phyloP scores from a whole-genome alignment of 35 echinoderm and acorn worm species.

The Apostichopus japonicus region DNA sequence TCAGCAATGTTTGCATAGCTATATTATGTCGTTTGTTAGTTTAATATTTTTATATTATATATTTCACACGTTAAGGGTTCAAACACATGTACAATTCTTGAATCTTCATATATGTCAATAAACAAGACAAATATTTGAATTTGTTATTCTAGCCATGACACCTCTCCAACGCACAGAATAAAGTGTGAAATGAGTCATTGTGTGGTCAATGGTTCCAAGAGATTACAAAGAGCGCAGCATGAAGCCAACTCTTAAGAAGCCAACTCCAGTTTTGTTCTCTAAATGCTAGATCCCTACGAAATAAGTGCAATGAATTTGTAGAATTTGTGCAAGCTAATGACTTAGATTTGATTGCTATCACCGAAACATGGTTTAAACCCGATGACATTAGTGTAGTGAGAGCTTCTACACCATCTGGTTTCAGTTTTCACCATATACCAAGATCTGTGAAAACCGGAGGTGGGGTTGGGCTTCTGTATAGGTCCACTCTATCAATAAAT shows the following conservation, averaged over 20 bases:
- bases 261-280: background rate
- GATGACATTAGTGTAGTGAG: background rate
- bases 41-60: too few species aligned
- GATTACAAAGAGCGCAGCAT: background rate
- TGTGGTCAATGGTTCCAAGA: background rate
- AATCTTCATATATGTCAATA: too few species aligned
- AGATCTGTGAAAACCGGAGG: slow-evolving; percentile 32
- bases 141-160: too few species aligned
- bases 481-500: background rate
- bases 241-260: too few species aligned
- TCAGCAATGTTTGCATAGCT: too few species aligned
- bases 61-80: too few species aligned
- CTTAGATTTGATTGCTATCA: slow-evolving; percentile 57
- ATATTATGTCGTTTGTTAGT: too few species aligned
- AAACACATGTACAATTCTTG: too few species aligned
- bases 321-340: slow-evolving; percentile 48
- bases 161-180: background rate
- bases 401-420: slow-evolving; percentile 41
- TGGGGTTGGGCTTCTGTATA: slow-evolving; percentile 58
- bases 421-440: slow-evolving; percentile 40
- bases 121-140: too few species aligned
- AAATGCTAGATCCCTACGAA: background rate
- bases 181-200: background rate
- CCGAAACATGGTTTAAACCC: slow-evolving; percentile 61
- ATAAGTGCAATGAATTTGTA: background rate